Evolutionary conservation across 2,113 vertebrate species (phyloP).

Genomic region (Notiomystis cincta): DNA sequence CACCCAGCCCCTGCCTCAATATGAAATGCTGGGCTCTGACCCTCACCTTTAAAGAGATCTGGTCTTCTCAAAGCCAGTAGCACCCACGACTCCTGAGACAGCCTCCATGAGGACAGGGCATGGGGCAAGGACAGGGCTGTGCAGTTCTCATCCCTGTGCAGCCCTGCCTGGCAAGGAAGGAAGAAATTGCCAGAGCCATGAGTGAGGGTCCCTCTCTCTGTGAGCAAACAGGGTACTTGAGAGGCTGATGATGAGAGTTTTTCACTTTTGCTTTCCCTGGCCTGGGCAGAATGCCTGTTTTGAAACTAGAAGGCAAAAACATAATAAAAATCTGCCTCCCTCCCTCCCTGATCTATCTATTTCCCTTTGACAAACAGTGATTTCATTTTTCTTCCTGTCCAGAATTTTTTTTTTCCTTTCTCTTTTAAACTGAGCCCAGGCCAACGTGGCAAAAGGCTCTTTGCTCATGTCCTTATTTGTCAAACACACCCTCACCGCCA

Average conservation of each 20-base stretch:
- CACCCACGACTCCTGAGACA: background rate
- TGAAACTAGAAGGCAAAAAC: conserved; percentile 37
- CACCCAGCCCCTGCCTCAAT: background rate
- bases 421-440: conserved; percentile 51
- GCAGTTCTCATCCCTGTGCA: background rate
- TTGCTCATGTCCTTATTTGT: conserved; percentile 71
- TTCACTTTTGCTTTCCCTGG: background rate
- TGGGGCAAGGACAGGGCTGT: accelerated
- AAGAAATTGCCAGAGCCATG: background rate
- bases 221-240: background rate
- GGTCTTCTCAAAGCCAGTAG: background rate
- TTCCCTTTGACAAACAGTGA: conserved; percentile 60
- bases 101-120: accelerated
- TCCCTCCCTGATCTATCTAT: conserved; percentile 47
- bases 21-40: background rate
- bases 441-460: conserved; percentile 65
- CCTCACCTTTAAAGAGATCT: background rate
- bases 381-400: conserved; percentile 63
- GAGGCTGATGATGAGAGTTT: background rate
- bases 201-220: background rate
- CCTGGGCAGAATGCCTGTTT: background rate
- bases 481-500: conserved; percentile 49
- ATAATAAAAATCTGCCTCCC: background rate
- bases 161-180: background rate
- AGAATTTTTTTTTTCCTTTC: conserved; percentile 7